A percentile compares a stretch with the other conserved stretches of the same genome.
phyloP scores from a whole-genome alignment of 2,113 vertebrate genomes.

The Muntiacus reevesi region DNA sequence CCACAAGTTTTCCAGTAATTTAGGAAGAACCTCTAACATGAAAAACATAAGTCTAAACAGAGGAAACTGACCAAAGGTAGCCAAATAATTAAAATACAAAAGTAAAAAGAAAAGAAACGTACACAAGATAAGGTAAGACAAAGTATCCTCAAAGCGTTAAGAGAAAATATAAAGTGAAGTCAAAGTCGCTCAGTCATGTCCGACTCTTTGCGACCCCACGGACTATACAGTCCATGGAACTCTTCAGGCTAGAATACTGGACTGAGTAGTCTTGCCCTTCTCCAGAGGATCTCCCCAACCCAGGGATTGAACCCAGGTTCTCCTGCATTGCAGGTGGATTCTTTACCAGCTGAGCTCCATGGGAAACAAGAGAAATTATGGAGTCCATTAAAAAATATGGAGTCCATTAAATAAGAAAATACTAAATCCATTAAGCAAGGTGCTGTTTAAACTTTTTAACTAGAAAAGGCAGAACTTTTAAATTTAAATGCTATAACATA shows the following conservation, averaged over 20 bases:
- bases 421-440: neutral
- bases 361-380: neutral
- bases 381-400: neutral
- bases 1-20: neutral
- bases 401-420: neutral
- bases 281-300: neutral
- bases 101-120: neutral
- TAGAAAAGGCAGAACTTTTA: neutral
- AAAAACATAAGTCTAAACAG: neutral
- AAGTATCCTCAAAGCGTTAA: neutral
- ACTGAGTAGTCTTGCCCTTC: neutral
- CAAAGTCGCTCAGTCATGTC: neutral
- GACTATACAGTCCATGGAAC: neutral
- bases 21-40: neutral
- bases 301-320: neutral
- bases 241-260: neutral
- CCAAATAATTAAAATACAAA: neutral
- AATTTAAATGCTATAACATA: neutral
- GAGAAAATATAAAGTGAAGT: neutral
- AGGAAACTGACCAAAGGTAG: neutral
- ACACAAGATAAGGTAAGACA: neutral
- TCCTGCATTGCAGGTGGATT: neutral
- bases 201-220: neutral
- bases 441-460: neutral
- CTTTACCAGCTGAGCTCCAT: neutral